phyloP scores from a whole-genome alignment of 2,888 invertebrate genomes.

The Endotricha flammealis region DNA sequence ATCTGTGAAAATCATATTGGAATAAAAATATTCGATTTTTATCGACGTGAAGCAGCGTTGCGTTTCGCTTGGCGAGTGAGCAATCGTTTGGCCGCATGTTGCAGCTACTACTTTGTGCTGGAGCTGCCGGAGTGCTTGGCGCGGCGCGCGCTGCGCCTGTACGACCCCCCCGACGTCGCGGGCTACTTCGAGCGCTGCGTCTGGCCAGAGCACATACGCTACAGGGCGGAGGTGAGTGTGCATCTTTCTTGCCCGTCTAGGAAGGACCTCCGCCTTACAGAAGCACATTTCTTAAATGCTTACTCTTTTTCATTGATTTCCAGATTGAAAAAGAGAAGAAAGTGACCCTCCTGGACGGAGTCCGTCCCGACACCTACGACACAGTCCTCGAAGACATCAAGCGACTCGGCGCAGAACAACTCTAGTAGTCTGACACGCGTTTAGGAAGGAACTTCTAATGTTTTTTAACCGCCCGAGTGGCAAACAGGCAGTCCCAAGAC shows the following conservation, averaged over 20 bases:
- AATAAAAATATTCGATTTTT: too few relatives aligned
- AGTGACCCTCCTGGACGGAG: slow-evolving; percentile 44
- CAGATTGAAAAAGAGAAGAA: slow-evolving; percentile 48
- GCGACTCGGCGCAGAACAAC: slow-evolving; percentile 1
- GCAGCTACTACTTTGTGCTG: slow-evolving; percentile 84
- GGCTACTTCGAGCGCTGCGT: slow-evolving; percentile 93
- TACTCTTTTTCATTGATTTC: slow-evolving; percentile 11
- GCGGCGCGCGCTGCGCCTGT: slow-evolving; percentile 79
- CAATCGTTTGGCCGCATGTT: not conserved
- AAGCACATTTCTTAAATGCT: slow-evolving; percentile 10
- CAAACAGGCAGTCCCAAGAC: too few relatives aligned
- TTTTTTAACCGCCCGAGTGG: too few relatives aligned
- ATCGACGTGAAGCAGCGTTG: too few relatives aligned
- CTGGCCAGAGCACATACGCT: slow-evolving; percentile 91
- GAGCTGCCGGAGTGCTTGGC: slow-evolving; percentile 81
- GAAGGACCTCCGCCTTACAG: too few relatives aligned
- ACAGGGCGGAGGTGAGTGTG: slow-evolving; percentile 53
- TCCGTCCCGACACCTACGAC: slow-evolving; percentile 28
- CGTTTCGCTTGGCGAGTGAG: too few relatives aligned
- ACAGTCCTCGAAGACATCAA: slow-evolving; percentile 34
- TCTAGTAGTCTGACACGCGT: not conserved
- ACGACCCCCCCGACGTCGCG: slow-evolving; percentile 90
- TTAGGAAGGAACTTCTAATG: too few relatives aligned
- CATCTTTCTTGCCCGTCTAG: slow-evolving; percentile 11
- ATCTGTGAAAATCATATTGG: too few relatives aligned